Percentiles rank a stretch among this genome's conserved stretches.
Evolutionary conservation across 2,113 vertebrate genomes (phyloP).

Genomic region (Thamnaconus septentrionalis): DNA sequence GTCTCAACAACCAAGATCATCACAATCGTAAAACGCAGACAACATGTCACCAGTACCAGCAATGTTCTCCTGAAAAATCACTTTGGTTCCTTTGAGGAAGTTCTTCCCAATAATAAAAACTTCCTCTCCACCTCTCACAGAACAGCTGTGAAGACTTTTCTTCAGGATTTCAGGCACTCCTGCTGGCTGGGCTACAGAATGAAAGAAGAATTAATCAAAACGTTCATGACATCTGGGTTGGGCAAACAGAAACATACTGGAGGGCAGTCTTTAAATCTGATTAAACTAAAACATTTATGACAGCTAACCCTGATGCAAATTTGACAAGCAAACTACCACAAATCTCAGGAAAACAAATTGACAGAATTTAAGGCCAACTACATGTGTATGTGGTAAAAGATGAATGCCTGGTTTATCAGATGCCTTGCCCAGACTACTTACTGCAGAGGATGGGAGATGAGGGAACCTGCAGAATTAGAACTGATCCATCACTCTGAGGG

Average conservation of each 20-base stretch:
- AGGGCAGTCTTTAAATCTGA: not conserved
- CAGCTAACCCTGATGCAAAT: too few species aligned
- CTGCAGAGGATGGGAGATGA: conserved; percentile 97
- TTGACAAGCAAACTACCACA: too few species aligned
- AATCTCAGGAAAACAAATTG: too few species aligned
- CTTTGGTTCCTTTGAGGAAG: conserved; percentile 99
- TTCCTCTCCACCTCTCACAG: conserved; percentile 94
- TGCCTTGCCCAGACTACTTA: conserved; percentile 75
- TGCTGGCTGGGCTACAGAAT: conserved; percentile 90
- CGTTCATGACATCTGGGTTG: conserved; percentile 9
- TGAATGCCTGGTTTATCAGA: not conserved
- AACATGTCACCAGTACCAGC: conserved; percentile 59
- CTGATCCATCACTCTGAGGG: conserved; percentile 88
- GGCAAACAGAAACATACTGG: not conserved
- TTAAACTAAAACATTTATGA: not conserved
- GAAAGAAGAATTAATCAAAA: conserved; percentile 10
- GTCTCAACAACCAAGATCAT: not conserved
- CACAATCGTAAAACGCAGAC: conserved; percentile 1
- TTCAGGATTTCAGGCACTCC: conserved; percentile 98
- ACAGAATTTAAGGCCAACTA: too few species aligned
- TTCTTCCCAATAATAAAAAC: conserved; percentile 99
- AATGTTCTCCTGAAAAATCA: conserved; percentile 94
- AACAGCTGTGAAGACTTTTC: conserved; percentile 94
- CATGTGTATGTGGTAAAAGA: not conserved
- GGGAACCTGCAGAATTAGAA: conserved; percentile 87